phyloP scores from a whole-genome alignment of 2,888 invertebrate species.

The Ormyrus rosae region DNA sequence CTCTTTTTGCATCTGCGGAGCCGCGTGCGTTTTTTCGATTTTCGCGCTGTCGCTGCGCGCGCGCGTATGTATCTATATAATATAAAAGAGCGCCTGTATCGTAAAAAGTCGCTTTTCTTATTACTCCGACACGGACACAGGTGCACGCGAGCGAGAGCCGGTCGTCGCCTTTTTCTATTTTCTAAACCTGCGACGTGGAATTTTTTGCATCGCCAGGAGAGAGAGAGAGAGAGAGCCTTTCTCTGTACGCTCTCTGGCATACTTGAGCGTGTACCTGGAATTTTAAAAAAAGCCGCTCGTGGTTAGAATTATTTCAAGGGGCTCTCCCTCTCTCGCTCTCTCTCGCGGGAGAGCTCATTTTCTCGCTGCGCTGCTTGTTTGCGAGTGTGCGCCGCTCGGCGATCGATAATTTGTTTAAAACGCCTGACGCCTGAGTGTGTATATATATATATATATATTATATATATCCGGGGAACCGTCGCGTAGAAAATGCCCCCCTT shows the following conservation, averaged over 20 bases:
- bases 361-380: not conserved
- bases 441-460: no score
- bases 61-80: not conserved
- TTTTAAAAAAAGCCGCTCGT: conserved; percentile 2
- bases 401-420: no score
- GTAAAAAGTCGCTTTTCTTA: conserved; percentile 29
- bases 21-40: conserved; percentile 6
- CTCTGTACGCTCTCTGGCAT: not conserved
- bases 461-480: no score
- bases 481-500: no score
- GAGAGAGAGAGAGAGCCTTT: not conserved
- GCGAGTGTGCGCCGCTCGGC: not conserved
- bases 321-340: no score
- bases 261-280: not conserved
- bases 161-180: not conserved
- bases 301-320: no score
- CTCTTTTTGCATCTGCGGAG: no score
- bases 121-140: not conserved
- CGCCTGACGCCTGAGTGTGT: no score
- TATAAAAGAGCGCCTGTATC: not conserved
- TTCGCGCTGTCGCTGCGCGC: conserved; percentile 3
- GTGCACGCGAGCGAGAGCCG: no score
- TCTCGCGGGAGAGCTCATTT: no score
- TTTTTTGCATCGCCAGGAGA: not conserved
- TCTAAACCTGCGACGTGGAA: not conserved